Percentiles rank a stretch among this genome's conserved stretches.
phyloP scores from a whole-genome alignment of 1,140 invertebrate genomes.

The Heliconius eleuchia region DNA sequence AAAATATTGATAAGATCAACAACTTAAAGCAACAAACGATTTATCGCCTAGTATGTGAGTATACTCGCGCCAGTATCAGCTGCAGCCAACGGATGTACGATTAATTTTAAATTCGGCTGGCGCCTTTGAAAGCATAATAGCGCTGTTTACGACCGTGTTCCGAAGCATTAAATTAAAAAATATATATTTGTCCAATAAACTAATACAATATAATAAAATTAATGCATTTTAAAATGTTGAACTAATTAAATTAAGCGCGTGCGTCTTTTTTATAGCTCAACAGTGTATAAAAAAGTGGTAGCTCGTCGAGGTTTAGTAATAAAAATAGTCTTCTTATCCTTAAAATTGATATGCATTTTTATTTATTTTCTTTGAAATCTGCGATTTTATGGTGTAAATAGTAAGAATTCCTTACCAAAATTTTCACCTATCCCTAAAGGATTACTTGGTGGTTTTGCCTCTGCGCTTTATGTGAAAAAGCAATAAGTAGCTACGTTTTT shows the following conservation, averaged over 20 bases:
- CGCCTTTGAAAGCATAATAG: conserved; percentile 19
- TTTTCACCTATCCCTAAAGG: too few relatives aligned
- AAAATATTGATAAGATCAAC: neutral
- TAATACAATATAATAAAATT: conserved; percentile 11
- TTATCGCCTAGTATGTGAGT: conserved; percentile 1
- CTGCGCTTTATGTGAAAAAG: too few relatives aligned
- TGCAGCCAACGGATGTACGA: conserved; percentile 44
- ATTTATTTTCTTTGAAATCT: too few relatives aligned
- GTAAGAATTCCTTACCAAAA: too few relatives aligned
- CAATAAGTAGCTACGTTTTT: too few relatives aligned
- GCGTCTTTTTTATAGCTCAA: neutral
- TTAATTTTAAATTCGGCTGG: conserved; percentile 47
- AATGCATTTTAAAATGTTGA: neutral
- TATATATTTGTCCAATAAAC: conserved; percentile 1
- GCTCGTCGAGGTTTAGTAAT: neutral
- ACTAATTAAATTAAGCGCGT: neutral
- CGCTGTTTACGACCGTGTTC: conserved; percentile 13
- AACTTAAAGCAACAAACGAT: neutral
- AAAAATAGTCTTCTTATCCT: neutral
- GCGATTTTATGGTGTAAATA: too few relatives aligned
- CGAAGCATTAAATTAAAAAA: conserved; percentile 12
- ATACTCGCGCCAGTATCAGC: conserved; percentile 11
- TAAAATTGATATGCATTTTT: neutral
- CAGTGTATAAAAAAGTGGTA: neutral
- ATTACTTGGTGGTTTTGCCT: too few relatives aligned